These are phyloP conservation scores for Lottia gigantea DNA, from an alignment of 2,888 invertebrate genomes.

Conservation along the genomic window DNA sequence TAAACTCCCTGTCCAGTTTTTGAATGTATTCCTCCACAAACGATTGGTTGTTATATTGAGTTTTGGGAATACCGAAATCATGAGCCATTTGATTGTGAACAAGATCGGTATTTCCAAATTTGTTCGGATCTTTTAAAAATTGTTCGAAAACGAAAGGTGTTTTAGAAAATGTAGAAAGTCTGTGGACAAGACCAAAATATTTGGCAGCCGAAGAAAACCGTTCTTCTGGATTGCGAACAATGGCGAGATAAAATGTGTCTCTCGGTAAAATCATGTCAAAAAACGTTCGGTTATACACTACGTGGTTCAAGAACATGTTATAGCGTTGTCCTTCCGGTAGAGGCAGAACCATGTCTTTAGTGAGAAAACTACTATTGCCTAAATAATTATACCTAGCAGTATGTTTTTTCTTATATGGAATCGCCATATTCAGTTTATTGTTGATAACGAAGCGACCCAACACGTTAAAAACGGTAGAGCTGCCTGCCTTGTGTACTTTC, in stretches of 20 bases:
- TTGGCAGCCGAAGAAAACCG: constrained; percentile 42
- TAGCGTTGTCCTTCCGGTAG: constrained; percentile 40
- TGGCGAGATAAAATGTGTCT: constrained; percentile 39
- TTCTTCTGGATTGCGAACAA: constrained; percentile 39
- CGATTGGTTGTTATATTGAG: constrained; percentile 8
- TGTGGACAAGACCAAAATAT: constrained; percentile 39
- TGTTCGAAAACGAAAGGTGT: constrained; percentile 12
- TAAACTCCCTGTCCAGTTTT: constrained; percentile 44
- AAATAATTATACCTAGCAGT: constrained; percentile 39
- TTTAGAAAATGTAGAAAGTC: constrained; percentile 13
- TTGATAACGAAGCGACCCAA: constrained; percentile 44
- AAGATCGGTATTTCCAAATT: constrained; percentile 1
- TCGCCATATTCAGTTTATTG: constrained; percentile 42
- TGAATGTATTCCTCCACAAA: constrained; percentile 35
- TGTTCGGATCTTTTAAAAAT: constrained; percentile 5
- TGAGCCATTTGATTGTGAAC: constrained; percentile 10
- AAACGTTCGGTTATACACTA: constrained; percentile 40
- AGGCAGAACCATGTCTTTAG: constrained; percentile 38
- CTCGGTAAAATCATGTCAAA: constrained; percentile 35
- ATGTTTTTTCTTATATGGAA: constrained; percentile 41
- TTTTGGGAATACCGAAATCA: constrained; percentile 10
- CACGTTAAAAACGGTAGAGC: constrained; percentile 54
- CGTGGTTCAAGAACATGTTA: constrained; percentile 52
- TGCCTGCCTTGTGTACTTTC: constrained; percentile 56
- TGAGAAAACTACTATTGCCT: constrained; percentile 36